These are phyloP conservation scores for Conchocele bisecta DNA, from an alignment of 2,888 invertebrate species.

Conservation along the genomic window DNA sequence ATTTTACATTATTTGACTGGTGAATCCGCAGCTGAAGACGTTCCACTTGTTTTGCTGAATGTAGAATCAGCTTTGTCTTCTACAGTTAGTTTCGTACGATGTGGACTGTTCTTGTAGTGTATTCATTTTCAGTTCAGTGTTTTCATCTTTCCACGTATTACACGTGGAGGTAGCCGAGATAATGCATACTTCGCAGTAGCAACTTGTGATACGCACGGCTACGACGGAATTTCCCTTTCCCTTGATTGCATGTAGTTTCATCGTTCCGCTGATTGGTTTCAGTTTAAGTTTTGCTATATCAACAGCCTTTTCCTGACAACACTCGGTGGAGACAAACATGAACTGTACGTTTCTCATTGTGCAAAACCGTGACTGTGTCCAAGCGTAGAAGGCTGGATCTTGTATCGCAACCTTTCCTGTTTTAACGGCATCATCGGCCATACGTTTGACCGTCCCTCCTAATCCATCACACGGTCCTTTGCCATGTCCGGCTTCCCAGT, in stretches of 20 bases:
- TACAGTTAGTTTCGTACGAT: no score
- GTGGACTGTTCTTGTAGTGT: no score
- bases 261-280: slow-evolving; percentile 32
- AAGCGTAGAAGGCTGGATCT: slow-evolving; percentile 16
- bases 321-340: neutral
- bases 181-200: neutral
- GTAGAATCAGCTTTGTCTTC: no score
- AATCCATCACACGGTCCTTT: slow-evolving; percentile 57
- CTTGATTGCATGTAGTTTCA: slow-evolving; percentile 30
- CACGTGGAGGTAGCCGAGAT: neutral
- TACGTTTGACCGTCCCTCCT: slow-evolving; percentile 45
- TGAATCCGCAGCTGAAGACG: no score
- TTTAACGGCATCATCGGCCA: slow-evolving; percentile 47
- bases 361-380: neutral
- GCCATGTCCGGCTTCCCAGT: slow-evolving; percentile 55
- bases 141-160: neutral
- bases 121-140: neutral
- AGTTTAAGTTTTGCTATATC: neutral
- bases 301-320: slow-evolving; percentile 3
- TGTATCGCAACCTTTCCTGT: slow-evolving; percentile 24
- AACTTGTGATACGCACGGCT: neutral
- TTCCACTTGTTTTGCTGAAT: no score
- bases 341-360: neutral
- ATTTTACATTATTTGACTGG: neutral
- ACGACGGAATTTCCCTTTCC: slow-evolving; percentile 10